Base-by-base conservation (phyloP, 2,797 vertebrate species). In the Gobio occitaniae region DNA sequence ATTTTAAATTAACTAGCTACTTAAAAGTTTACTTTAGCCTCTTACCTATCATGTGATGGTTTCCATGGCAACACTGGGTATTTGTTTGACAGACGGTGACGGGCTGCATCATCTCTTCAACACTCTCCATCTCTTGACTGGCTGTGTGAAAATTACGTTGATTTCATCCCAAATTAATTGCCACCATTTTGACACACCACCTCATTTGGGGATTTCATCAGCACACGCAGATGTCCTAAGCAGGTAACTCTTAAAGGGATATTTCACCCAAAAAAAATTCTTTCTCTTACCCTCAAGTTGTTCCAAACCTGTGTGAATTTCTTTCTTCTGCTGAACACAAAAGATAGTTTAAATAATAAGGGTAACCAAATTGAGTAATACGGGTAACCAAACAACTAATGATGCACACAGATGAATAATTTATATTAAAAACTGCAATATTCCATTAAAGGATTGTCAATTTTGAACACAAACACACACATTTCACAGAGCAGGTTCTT, bases 51-150 rank as follows among this genome's bases (percentile, higher is more conserved):
- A 70, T 59, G 66, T 70, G 70, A 86, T 84, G 85, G 91, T 94
- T 92, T 86, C 89, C 78, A 90, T 93, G 90, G 90, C 88, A 91
- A 92, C 91, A 82, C 82, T 50, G 85, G 32, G 78, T 70, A 83
- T 90, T 89, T 63, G 38, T 90, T 87, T 65, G 82, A 90, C 89
- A 52, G 47, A 61, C 32, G 54, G 72, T 75, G 74, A 56, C 17
- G 15, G 47, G 25, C 36, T 70, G 74, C 21, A 50, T 44, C 38
- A 65, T 85, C 2, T 80, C 86, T 85, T 86, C 83, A 90, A 90
- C 90, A 63, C 78, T 81, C 38, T 61, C 84, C 36, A n/a, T 88
- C 68, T 79, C 48, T 68, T 74, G 77, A 85, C 75, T 75, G 69
- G 47, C 63, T 29, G 44, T 41, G 32, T 78, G 59, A 36, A 85